Evolutionary conservation across 2,888 invertebrate species (phyloP).

Genomic region (Cheilosia vernalis): DNA sequence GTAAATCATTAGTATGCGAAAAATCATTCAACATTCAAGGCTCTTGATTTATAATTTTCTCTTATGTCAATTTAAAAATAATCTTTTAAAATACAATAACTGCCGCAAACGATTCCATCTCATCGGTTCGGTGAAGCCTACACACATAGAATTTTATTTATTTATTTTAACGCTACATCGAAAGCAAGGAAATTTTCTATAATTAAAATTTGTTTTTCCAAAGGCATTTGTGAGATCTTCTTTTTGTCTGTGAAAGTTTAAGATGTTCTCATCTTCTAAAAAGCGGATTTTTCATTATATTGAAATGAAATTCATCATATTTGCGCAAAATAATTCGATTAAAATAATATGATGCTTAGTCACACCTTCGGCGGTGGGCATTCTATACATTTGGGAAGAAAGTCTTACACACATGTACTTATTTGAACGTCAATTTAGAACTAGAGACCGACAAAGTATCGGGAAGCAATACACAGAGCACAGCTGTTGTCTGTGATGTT

Average conservation of each 20-base stretch:
- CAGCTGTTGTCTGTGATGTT: conserved; percentile 56
- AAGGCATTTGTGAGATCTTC: conserved; percentile 11
- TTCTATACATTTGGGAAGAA: conserved; percentile 4
- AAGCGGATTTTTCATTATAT: conserved; percentile 8
- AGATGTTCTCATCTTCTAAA: conserved; percentile 28
- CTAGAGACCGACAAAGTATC: conserved; percentile 13
- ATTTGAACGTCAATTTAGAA: conserved; percentile 45
- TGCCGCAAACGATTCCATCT: conserved; percentile 24
- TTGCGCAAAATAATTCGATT: conserved; percentile 34
- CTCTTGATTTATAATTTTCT: conserved; percentile 52
- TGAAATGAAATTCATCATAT: conserved; percentile 34
- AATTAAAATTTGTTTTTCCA: conserved; percentile 49
- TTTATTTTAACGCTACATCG: conserved; percentile 44
- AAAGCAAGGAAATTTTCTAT: conserved; percentile 49
- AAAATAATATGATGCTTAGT: conserved; percentile 22
- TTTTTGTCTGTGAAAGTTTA: conserved; percentile 7
- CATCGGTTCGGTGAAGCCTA: conserved; percentile 33
- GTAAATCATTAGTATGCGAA: conserved; percentile 34
- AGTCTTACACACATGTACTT: conserved; percentile 6
- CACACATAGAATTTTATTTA: conserved; percentile 46
- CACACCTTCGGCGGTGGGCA: conserved; percentile 13
- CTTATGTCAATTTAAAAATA: conserved; percentile 58
- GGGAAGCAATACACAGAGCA: conserved; percentile 25
- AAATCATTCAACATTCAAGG: conserved; percentile 44
- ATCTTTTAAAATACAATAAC: conserved; percentile 36